Evolutionary conservation across 2,113 vertebrate species (phyloP).

Genomic region (Myotis yumanensis): DNA sequence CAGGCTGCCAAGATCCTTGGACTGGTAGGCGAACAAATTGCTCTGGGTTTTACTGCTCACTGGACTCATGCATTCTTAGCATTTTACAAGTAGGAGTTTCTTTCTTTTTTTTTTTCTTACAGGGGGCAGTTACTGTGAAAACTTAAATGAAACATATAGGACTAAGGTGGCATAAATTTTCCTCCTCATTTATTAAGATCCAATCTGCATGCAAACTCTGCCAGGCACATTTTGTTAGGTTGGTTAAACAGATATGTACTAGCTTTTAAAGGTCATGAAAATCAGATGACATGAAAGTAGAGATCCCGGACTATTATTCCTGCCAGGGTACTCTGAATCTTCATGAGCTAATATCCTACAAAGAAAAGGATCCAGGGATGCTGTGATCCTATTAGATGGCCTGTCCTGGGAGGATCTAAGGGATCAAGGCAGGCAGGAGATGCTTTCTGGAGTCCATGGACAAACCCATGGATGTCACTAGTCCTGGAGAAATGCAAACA

Average conservation of each 20-base stretch:
- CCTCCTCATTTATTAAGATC: conserved; percentile 23
- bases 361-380: not conserved
- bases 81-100: conserved; percentile 48
- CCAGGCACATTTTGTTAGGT: not conserved
- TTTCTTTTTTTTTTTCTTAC: not conserved
- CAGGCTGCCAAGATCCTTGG: not conserved
- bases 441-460: not conserved
- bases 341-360: not conserved
- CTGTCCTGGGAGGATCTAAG: not conserved
- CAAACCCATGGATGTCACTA: not conserved
- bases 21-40: conserved; percentile 40
- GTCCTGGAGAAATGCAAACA: not conserved
- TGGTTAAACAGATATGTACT: conserved; percentile 18
- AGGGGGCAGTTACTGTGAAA: conserved; percentile 11
- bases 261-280: conserved; percentile 16
- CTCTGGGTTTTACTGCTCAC: conserved; percentile 26
- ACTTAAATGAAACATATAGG: conserved; percentile 32
- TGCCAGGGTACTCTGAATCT: not conserved
- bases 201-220: not conserved
- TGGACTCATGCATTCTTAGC: not conserved
- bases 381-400: not conserved
- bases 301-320: not conserved
- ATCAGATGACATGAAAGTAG: not conserved
- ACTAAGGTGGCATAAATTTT: conserved; percentile 17
- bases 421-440: not conserved